Evolutionary conservation across 2,113 vertebrate genomes (phyloP).

Genomic region (Microcebus murinus): DNA sequence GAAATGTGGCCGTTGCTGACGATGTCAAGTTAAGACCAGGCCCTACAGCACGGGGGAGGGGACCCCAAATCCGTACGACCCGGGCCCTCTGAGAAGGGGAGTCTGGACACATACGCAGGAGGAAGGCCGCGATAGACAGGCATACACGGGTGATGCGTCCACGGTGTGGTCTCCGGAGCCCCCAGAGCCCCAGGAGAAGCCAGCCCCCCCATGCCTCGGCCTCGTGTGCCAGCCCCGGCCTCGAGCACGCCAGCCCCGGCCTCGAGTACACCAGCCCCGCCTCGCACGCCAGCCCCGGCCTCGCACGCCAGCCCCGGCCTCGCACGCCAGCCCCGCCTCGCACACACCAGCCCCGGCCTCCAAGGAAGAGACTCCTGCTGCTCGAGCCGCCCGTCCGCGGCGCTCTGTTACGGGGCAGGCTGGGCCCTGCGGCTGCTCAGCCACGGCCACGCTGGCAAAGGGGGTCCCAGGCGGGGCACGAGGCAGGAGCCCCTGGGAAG

Average conservation of each 20-base stretch:
- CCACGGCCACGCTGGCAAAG: not conserved
- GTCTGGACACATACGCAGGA: not conserved
- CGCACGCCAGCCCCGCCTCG: no score
- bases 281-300: no score
- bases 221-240: not conserved
- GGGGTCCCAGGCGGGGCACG: rapidly evolving
- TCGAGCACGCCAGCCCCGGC: no score
- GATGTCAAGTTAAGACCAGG: not conserved
- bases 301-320: no score
- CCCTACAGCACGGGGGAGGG: rapidly evolving
- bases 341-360: no score
- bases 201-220: rapidly evolving
- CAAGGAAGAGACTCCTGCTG: not conserved
- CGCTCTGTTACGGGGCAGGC: not conserved
- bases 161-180: rapidly evolving
- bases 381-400: no score
- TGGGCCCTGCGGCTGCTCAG: not conserved
- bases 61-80: no score
- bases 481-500: not conserved
- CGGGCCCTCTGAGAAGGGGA: not conserved
- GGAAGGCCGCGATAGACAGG: not conserved
- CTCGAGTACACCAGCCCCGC: no score
- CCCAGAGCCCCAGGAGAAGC: not conserved
- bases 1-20: not conserved
- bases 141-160: rapidly evolving